Percentiles rank a stretch among this genome's conserved stretches.
These are phyloP conservation scores for Heliothis subflexa DNA, from an alignment of 1,140 invertebrate species.

Conservation along the genomic window DNA sequence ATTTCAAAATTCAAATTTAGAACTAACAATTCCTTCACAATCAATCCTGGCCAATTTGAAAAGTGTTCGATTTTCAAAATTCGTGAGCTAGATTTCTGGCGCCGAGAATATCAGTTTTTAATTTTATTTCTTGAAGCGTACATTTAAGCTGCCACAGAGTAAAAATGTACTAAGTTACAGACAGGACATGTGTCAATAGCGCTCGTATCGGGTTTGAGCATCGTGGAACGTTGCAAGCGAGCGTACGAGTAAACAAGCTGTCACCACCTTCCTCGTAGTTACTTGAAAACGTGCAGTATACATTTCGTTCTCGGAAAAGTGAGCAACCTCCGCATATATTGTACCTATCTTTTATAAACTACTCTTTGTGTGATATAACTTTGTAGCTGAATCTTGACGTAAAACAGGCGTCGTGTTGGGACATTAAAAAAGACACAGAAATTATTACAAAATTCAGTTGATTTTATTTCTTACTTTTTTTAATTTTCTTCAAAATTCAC, in stretches of 20 bases:
- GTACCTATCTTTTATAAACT: constrained; percentile 14
- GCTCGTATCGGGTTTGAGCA: constrained; percentile 17
- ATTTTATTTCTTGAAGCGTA: neutral
- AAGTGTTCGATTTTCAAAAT: neutral
- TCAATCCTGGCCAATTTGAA: neutral
- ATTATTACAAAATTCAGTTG: constrained; percentile 2
- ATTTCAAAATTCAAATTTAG: neutral
- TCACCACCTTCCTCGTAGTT: constrained; percentile 14
- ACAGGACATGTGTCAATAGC: constrained; percentile 34
- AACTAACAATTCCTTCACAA: constrained; percentile 1
- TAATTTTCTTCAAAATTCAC: neutral
- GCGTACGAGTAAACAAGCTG: constrained; percentile 30
- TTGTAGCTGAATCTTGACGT: neutral
- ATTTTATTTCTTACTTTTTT: constrained; percentile 3
- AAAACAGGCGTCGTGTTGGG: constrained; percentile 4
- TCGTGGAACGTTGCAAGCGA: neutral
- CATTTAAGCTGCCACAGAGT: neutral
- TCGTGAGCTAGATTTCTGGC: neutral
- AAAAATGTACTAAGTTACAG: neutral
- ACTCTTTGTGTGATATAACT: neutral
- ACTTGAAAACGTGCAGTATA: constrained; percentile 24
- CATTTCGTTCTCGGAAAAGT: constrained; percentile 13
- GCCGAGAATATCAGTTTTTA: neutral
- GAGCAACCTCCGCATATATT: neutral
- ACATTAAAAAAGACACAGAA: constrained; percentile 14